A percentile compares a stretch with the other conserved stretches of the same genome.
phyloP scores from a whole-genome alignment of 1,140 invertebrate species.

The Brachionus angularis region DNA sequence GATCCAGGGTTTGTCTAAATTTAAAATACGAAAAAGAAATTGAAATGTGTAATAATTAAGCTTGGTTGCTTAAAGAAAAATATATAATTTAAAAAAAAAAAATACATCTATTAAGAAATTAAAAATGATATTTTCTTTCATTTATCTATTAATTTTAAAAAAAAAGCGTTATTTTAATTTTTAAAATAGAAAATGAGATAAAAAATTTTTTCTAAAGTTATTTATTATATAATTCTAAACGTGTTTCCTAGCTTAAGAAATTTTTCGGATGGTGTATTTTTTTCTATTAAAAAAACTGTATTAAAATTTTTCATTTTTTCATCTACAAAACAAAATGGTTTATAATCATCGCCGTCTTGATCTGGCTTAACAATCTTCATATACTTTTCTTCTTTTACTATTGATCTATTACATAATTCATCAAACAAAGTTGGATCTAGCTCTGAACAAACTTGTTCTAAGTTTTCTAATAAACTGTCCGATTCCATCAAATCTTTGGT shows the following conservation, averaged over 20 bases:
- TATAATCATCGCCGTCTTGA: slow-evolving; percentile 11
- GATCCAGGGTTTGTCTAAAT: no score
- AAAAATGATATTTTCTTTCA: no score
- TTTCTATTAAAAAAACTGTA: background rate
- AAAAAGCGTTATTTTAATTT: background rate
- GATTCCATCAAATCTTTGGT: background rate
- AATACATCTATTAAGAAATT: no score
- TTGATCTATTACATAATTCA: slow-evolving; percentile 6
- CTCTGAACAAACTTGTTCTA: background rate
- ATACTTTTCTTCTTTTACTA: background rate
- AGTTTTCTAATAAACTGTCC: background rate
- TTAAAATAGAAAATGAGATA: background rate
- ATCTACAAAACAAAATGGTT: background rate
- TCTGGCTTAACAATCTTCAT: slow-evolving; percentile 18
- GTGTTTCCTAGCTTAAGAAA: background rate
- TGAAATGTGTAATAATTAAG: no score
- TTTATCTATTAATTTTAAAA: no score
- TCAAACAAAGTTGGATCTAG: background rate
- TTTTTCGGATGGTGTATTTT: background rate
- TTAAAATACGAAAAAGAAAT: no score
- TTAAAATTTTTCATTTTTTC: background rate
- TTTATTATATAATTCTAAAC: background rate
- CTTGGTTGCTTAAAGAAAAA: no score
- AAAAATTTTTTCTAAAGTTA: background rate
- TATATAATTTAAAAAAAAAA: no score